Base-by-base conservation (phyloP, 2,797 vertebrate species). In the Betta splendens region DNA sequence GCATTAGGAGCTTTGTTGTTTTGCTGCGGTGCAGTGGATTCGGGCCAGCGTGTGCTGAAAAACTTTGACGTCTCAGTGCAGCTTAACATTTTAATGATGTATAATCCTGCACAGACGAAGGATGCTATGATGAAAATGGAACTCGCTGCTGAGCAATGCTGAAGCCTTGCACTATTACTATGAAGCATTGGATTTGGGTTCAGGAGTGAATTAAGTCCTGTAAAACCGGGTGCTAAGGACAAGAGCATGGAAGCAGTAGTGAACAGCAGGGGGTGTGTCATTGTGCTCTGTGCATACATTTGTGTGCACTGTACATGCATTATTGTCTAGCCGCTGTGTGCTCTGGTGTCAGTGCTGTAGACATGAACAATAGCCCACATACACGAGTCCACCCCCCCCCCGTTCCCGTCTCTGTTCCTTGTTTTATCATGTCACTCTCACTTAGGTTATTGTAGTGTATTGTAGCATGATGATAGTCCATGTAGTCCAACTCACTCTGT, bases 291-390 rank as follows among this genome's bases (percentile, higher is more conserved):
- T 77, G 58, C 28, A n/a, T 61, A 47, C 55, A 62, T 65, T 66
- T 56, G 59, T 69, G 37, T 29, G 22, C 32, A 64, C 37, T 49
- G 50, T 44, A 35, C 50, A 55, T 43, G 52, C 36, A 62, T 51
- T 43, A 15, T 64, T 70, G 65, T 73, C 63, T 76, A 63, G 48
- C 45, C 72, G 64, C 60, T 69, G 54, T 81, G 40, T 51, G 17
- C 52, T 64, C 45, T 32, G 62, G 46, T 79, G 51, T 58, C 13
- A 15, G 46, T 53, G 46, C 60, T 60, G 23, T 55, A 37, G 23
- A 57, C 23, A 10, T 0, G 9, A 64, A 88, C 83, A 86, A 81
- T 73, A 60, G 69, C 72, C 75, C 64, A 37, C 69, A 9, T 49
- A 13, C 46, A 37, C 53, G 32, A 52, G 40, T 74, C 45, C 39